A percentile compares a stretch with the other conserved stretches of the same genome.
Conservation (phyloP, 2,113 vertebrate genomes). For the Petroica traversi region DNA sequence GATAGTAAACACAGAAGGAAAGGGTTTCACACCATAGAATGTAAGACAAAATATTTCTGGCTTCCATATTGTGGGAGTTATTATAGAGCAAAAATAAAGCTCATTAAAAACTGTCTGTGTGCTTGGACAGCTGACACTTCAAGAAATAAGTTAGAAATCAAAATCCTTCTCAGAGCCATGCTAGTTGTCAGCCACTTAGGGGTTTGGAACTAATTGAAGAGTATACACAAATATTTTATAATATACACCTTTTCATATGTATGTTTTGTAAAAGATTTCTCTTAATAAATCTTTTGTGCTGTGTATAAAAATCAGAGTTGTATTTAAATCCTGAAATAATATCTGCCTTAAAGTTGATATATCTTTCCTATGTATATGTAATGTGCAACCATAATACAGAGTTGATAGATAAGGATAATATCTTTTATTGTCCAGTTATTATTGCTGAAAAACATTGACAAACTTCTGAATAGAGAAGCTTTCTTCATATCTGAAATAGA, state of each 20-base stretch:
- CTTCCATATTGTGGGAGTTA: slow-evolving; percentile 59
- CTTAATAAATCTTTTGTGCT: neutral
- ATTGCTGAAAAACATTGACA: neutral
- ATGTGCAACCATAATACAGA: neutral
- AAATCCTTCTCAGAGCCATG: neutral
- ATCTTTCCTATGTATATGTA: neutral
- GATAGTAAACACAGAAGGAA: slow-evolving; percentile 48
- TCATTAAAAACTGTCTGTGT: slow-evolving; percentile 14
- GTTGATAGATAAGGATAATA: neutral
- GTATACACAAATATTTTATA: neutral
- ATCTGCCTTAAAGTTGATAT: neutral
- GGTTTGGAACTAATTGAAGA: neutral
- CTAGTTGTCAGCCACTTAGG: neutral
- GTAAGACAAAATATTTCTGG: slow-evolving; percentile 62
- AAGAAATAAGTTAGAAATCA: slow-evolving; percentile 19
- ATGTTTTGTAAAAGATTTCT: neutral
- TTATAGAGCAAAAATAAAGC: slow-evolving; percentile 19
- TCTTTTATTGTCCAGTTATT: neutral
- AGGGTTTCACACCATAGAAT: neutral
- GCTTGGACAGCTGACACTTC: slow-evolving; percentile 12
- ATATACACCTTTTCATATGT: neutral
- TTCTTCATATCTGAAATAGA: neutral
- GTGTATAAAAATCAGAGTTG: neutral
- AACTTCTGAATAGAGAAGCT: neutral
- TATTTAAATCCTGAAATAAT: neutral